Evolutionary conservation across 1,140 invertebrate species (phyloP), one percentile per base, ranked within the genome.

Genomic region (Drosophila varians): DNA sequence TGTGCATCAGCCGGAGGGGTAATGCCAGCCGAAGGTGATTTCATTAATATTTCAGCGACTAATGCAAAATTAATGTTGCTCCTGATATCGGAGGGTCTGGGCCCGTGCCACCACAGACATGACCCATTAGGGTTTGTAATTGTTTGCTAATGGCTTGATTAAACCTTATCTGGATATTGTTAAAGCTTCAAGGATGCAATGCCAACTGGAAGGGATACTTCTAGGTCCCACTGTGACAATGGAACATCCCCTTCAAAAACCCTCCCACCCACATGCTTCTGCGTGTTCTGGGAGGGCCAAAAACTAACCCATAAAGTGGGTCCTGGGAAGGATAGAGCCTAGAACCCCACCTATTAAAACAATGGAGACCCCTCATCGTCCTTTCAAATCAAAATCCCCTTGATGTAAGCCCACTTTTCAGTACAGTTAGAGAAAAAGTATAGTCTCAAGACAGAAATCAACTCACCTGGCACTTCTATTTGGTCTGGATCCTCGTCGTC

Each of bases 401-500:
- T 4, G 21, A 21, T 21, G 4, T 21, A 4, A 21, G 4, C 21
- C 21, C 21, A 21, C 21, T 21, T 21, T 21, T 21, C 25, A 26
- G 25, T 26, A 26, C 25, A 6, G 25, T 26, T 7, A 7, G 6
- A 26, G 25, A 7, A 26, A 57, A 31, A 7, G 19, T 34, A n/a
- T 21, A n/a, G 21, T 47, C 11, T 6, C 1, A 89, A n/a, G n/a
- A n/a, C n/a, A n/a, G n/a, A n/a, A n/a, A n/a, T n/a, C n/a, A n/a
- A n/a, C 83, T 91, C 92, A 96, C 96, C 96, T 91, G 96, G 96
- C 34, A 97, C 96, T 94, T 97, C 95, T 91, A 96, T 96, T 92
- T 96, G 96, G 91, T 97, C 96, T 56, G 96, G 96, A 93, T 97
- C 96, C 74, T 96, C 96, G 92, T 97, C 96, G 87, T 96, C 96